Base-by-base conservation (phyloP, 2,888 invertebrate species). In the Ophion obscuratus region DNA sequence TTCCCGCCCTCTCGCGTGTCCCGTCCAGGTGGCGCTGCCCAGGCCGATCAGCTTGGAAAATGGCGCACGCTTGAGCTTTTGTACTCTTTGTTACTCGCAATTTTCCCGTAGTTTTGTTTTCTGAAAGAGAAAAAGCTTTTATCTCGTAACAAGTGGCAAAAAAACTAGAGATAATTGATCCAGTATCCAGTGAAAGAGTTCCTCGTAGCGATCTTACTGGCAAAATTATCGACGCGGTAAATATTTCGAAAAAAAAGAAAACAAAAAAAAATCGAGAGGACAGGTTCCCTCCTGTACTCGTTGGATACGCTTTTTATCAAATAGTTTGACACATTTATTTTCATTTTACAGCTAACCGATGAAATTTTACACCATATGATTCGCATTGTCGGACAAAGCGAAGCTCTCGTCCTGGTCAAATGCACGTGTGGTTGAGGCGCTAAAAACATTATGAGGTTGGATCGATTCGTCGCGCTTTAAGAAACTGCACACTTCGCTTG, bases 31-130 rank as follows among this genome's bases (percentile, higher is more conserved):
- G 82, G 74, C 78, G 79, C 20, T 36, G 9, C 36, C 36, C n/a
- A 36, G 36, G 53, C 73, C 20, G 71, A 64, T 27, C 27, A 68
- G 81, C 83, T 86, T 81, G 77, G 80, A 86, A 86, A 86, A 86
- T 86, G 86, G 86, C 73, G 74, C 73, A 73, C 67, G 62, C 20
- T 67, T 74, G 62, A 76, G 80, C 73, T 73, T 17, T 81, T 68
- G 66, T 61, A 20, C 17, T 47, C 20, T 62, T 57, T 66, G 47
- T 70, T 14, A 40, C 47, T 71, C 47, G 81, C 66, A 44, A 9
- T 10, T 20, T 27, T 57, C 31, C 73, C 61, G 66, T 81, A 67
- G 71, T 53, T 77, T 79, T 74, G 27, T 70, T 70, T 44, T 47
- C 31, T 24, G 31, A 11, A 17, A 31, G 7, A 57, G 57, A 57